These are phyloP conservation scores for Phoxinus dragarum DNA, from an alignment of 2,797 vertebrate genomes.

Conservation along the genomic window DNA sequence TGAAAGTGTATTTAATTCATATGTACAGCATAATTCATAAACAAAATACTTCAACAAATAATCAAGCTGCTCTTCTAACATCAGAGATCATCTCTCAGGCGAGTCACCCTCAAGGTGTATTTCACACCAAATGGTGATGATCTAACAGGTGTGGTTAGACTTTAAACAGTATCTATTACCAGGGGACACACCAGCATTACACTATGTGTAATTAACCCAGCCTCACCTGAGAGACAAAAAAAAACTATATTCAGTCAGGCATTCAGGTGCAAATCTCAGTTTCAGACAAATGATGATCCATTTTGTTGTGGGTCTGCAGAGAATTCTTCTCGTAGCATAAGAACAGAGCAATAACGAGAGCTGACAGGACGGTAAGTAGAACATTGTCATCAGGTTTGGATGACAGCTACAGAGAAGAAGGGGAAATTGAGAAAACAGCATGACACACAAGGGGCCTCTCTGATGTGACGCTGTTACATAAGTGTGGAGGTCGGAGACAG, in stretches of 20 bases:
- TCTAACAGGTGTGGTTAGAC: conserved; percentile 15
- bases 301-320: neutral
- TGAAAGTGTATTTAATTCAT: neutral
- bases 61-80: neutral
- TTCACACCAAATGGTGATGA: neutral
- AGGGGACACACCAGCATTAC: conserved; percentile 25
- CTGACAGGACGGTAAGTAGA: conserved; percentile 1
- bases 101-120: neutral
- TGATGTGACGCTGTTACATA: conserved; percentile 42
- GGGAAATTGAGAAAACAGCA: conserved; percentile 42
- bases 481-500: conserved; percentile 38
- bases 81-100: neutral
- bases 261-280: neutral
- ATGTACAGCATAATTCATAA: neutral
- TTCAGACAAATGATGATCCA: conserved; percentile 11
- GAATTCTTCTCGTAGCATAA: neutral
- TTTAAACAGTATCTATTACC: conserved; percentile 39
- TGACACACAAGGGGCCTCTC: conserved; percentile 26
- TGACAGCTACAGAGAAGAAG: conserved; percentile 24
- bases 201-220: conserved; percentile 23
- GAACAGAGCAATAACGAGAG: conserved; percentile 26
- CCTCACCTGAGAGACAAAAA: neutral
- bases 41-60: neutral
- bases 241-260: neutral
- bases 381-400: conserved; percentile 42